phyloP scores from a whole-genome alignment of 2,797 vertebrate genomes.

The Pantherophis vulpinus region DNA sequence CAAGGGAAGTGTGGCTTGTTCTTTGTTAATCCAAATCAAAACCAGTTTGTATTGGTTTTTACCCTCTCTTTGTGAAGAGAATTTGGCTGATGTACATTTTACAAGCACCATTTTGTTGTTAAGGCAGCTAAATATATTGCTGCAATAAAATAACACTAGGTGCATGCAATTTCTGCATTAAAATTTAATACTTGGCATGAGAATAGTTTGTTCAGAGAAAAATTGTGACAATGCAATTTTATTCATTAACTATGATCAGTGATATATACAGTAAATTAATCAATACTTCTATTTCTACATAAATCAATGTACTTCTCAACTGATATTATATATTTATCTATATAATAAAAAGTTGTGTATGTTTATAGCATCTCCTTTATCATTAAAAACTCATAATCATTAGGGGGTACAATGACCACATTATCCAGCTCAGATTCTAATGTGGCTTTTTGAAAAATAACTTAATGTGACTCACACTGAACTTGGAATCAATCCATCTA shows the following conservation, averaged over 20 bases:
- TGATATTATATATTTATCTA: not conserved
- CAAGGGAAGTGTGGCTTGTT: not conserved
- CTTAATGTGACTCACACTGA: not conserved
- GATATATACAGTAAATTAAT: not conserved
- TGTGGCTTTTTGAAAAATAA: not conserved
- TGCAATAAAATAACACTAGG: not conserved
- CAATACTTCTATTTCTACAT: not conserved
- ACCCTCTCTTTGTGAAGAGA: slow-evolving; percentile 17
- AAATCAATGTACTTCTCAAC: not conserved
- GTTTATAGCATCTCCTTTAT: not conserved
- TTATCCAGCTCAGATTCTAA: not conserved
- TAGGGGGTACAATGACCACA: not conserved
- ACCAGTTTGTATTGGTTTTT: not conserved
- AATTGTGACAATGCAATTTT: accelerated
- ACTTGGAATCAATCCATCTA: not conserved
- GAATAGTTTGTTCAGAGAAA: accelerated
- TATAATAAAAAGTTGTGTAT: not conserved
- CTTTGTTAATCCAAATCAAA: not conserved
- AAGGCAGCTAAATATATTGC: slow-evolving; percentile 28
- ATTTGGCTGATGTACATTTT: not conserved
- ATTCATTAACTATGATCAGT: not conserved
- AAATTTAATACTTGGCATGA: not conserved
- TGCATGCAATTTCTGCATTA: not conserved
- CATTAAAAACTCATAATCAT: not conserved
- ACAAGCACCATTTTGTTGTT: slow-evolving; percentile 15